Evolutionary conservation across 2,888 invertebrate species (phyloP).

Genomic region (Odontothrips loti): DNA sequence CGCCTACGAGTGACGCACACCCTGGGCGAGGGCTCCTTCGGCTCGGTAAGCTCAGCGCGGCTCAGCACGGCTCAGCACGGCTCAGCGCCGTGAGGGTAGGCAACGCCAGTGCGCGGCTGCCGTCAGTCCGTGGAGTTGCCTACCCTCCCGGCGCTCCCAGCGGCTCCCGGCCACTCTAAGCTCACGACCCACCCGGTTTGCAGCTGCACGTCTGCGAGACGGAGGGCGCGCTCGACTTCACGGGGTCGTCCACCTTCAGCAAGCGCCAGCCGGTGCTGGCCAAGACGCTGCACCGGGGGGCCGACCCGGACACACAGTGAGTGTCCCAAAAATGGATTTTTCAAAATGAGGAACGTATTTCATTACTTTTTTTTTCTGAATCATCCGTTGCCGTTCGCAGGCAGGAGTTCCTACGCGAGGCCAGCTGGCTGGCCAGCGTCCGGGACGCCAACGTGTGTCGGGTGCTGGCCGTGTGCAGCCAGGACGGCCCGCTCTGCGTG

Average conservation of each 20-base stretch:
- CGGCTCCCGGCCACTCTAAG: background rate
- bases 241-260: conserved; percentile 59
- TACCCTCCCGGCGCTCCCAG: background rate
- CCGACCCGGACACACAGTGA: conserved; percentile 62
- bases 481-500: conserved; percentile 79
- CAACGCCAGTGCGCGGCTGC: background rate
- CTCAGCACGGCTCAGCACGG: background rate
- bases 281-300: conserved; percentile 70
- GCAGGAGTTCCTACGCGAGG: conserved; percentile 82
- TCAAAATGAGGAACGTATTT: too few species aligned
- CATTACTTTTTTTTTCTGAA: conserved; percentile 29
- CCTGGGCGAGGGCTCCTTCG: conserved; percentile 82
- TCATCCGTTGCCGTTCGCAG: conserved; percentile 49
- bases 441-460: conserved; percentile 79
- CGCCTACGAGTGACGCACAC: conserved; percentile 77
- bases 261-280: conserved; percentile 71
- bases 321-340: conserved; percentile 38
- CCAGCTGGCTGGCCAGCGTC: conserved; percentile 76
- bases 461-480: conserved; percentile 73
- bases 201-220: conserved; percentile 74
- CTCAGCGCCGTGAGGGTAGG: background rate
- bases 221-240: conserved; percentile 65
- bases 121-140: background rate
- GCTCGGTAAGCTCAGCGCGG: conserved; percentile 59
- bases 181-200: conserved; percentile 31